Evolutionary conservation across 2,113 vertebrate genomes (phyloP).

Genomic region (Ploceus nigricollis): DNA sequence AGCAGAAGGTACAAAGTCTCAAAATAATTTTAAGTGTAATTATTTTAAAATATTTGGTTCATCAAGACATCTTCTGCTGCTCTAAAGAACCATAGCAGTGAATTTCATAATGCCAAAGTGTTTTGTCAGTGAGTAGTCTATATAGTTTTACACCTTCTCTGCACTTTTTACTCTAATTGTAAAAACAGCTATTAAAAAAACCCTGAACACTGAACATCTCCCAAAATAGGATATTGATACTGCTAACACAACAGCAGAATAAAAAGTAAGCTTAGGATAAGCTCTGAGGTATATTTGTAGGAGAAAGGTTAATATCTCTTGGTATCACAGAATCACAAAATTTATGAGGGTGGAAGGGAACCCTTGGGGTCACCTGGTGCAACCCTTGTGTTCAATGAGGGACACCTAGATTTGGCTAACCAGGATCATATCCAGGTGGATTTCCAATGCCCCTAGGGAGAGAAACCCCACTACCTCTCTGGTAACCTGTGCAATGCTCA

Average conservation of each 20-base stretch:
- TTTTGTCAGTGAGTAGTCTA: not conserved
- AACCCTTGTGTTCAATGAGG: not conserved
- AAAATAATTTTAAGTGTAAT: not conserved
- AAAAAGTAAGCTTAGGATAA: not conserved
- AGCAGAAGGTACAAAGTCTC: not conserved
- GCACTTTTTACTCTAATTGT: not conserved
- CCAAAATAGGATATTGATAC: not conserved
- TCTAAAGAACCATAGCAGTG: not conserved
- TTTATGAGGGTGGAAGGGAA: not conserved
- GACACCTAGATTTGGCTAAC: not conserved
- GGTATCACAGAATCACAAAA: not conserved
- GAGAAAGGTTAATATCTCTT: fast-evolving
- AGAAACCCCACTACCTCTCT: not conserved
- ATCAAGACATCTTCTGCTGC: not conserved
- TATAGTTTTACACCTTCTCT: not conserved
- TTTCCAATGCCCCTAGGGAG: not conserved
- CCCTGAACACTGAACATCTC: fast-evolving
- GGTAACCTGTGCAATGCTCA: not conserved
- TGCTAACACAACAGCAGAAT: not conserved
- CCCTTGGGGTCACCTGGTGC: not conserved
- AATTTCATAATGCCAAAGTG: not conserved
- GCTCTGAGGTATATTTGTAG: not conserved
- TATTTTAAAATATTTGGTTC: not conserved
- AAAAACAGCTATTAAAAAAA: not conserved
- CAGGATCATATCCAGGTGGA: not conserved